Conservation (phyloP, 2,113 vertebrate species). For the Aspidoscelis tigris region DNA sequence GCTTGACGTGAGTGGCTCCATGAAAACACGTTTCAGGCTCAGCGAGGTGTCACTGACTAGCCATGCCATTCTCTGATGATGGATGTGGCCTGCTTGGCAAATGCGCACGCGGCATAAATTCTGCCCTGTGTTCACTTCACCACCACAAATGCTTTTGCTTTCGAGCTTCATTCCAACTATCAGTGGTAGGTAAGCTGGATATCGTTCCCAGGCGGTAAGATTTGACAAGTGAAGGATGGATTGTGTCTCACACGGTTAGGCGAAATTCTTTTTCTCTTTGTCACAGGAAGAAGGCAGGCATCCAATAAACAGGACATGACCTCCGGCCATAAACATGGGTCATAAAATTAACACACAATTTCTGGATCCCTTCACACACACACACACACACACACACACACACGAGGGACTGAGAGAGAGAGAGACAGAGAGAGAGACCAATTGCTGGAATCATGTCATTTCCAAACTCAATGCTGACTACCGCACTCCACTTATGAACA, state of each 20-base stretch:
- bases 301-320: neutral
- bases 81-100: neutral
- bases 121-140: neutral
- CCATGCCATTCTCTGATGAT: no score
- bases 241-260: neutral
- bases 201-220: neutral
- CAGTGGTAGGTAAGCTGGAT: neutral
- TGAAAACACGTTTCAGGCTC: no score
- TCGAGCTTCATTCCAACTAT: neutral
- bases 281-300: neutral
- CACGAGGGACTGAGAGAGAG: no score
- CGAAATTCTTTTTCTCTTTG: neutral
- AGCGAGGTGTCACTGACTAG: no score
- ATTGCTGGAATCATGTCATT: neutral
- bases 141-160: neutral
- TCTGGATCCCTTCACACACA: neutral
- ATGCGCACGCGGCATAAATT: neutral
- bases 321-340: neutral
- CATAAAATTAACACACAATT: neutral
- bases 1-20: no score
- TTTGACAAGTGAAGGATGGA: constrained; percentile 1
- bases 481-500: neutral
- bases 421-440: neutral
- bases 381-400: no score
- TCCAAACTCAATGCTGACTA: neutral